Evolutionary conservation across 1,140 invertebrate genomes (phyloP), one percentile per base, ranked within the genome.

Genomic region (Coptotermes formosanus): DNA sequence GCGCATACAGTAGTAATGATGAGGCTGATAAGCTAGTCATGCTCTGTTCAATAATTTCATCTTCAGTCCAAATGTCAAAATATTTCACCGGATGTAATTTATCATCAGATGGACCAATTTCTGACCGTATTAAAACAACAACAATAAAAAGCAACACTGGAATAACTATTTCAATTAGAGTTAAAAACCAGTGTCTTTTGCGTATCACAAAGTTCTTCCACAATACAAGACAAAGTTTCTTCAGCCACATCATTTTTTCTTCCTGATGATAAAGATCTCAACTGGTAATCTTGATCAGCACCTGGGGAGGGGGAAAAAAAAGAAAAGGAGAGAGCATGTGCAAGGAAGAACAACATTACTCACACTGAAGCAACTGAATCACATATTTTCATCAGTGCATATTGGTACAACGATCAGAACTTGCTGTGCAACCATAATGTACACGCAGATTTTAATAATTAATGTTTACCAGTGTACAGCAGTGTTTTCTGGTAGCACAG

Each of bases 41-140:
- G 30, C 45, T 30, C n/a, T 52, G 8, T 30, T 45, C 83, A 52
- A 45, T 38, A 16, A 48, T 3, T 55, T 19, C 6, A 1, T 52
- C 19, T 25, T 59, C 48, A 38, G 59, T 52, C 59, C n/a, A 52
- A 84, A 38, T 59, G 23, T 64, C 30, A 55, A 14, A 14, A 38
- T 45, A 64, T 52, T 19, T 0, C 7, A 45, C 25, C 59, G 45
- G 48, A 19, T 55, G 52, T 55, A 55, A 55, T 55, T 4, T 9
- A 38, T 30, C 7, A 6, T 23, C 45, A 48, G 83, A 52, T 19
- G 21, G 83, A 52, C 48, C 59, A 45, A 55, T 92, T 84, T 94
- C 88, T 85, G 91, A 91, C 48, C 94, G 91, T 30, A 94, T 89
- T 16, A 94, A 90, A 43, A 89, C 89, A 21, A 91, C 86, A 32